Evolutionary conservation across 1,140 invertebrate species (phyloP), one percentile per base, ranked within the genome.

Genomic region (Andrena cerasifolii): DNA sequence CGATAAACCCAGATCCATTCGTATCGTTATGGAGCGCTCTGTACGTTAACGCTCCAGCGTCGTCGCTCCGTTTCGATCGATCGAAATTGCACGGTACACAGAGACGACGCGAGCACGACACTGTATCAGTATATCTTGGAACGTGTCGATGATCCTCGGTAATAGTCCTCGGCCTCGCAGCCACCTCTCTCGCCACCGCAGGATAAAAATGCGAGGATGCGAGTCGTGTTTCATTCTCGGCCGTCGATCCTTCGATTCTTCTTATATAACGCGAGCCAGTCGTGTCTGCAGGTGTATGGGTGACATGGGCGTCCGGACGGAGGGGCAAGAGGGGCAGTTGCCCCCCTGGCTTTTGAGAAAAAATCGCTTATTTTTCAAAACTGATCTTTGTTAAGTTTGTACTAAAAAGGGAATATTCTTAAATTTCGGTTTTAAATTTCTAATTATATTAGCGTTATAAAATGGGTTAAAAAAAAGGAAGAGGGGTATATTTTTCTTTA

Each of bases 181-280:
- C n/a, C 14, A 26, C 45, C 21, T 24, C 0, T 24, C 21, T 24
- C 21, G 10, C 6, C 36, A 80, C 66, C 71, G 40, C 67, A 63
- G 56, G 49, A 80, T 70, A 84, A 83, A 43, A 84, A 70, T 45
- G 4, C 28, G 1, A 7, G 1, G 6, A 72, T 21, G 8, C 66
- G 65, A 31, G 61, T 84, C 63, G 70, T 70, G 68, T 84, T 84
- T 77, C 83, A 80, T 65, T 80, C 78, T 6, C 36, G 51, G 28
- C 31, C 62, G 33, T 80, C 45, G 53, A 80, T 84, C 74, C 45
- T 40, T 61, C 54, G 61, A 83, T 76, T 80, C 21, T 54, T 31
- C 40, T 84, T 80, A 83, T 59, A 45, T 84, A 84, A 84, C 47
- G 24, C 31, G 36, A 56, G 58, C 58, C 36, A 56, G 49, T 83